Evolutionary conservation across 1,140 invertebrate species (phyloP), one percentile per base, ranked within the genome.

Genomic region (Phymastichus coffea): DNA sequence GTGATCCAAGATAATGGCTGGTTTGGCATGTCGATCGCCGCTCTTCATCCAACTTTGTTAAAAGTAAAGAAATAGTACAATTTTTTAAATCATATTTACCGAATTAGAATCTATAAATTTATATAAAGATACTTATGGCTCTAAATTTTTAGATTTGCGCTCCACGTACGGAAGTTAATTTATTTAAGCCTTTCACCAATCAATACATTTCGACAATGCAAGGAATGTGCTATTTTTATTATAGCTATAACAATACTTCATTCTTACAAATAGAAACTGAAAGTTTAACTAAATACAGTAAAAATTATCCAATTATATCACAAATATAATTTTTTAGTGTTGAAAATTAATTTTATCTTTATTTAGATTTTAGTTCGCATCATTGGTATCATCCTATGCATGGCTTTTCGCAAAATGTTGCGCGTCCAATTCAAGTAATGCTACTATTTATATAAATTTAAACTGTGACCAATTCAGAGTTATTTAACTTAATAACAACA

Each of bases 141-240:
- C 61, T 53, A 37, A 35, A 57, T 64, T 61, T n/a, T 7, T 23
- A 73, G 70, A 59, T 72, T 17, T 73, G 72, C 15, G 72, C 72
- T 17, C 70, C 72, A 2, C 59, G 66, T 23, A 69, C 63, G 0
- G 58, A 64, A 23, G 48, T 72, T 22, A 61, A 22, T 7, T 63
- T 72, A 46, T 51, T 54, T 12, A 60, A 52, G 15, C n/a, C 14
- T 2, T 14, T 15, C 7, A 35, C 4, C 0, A 48, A 22, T 15
- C 1, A 12, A 9, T 48, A 58, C 22, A 10, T 46, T 0, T 47
- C 66, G 1, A 69, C 66, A 6, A 67, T 73, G 66, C 69, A 72
- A 22, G 72, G 72, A 23, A 51, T 71, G 19, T 73, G 70, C 43
- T 73, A 25, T 33, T 67, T 14, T 15, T 58, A 7, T 35, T 62